phyloP scores from a whole-genome alignment of 2,888 invertebrate species.

The Cyclophora albipunctata region DNA sequence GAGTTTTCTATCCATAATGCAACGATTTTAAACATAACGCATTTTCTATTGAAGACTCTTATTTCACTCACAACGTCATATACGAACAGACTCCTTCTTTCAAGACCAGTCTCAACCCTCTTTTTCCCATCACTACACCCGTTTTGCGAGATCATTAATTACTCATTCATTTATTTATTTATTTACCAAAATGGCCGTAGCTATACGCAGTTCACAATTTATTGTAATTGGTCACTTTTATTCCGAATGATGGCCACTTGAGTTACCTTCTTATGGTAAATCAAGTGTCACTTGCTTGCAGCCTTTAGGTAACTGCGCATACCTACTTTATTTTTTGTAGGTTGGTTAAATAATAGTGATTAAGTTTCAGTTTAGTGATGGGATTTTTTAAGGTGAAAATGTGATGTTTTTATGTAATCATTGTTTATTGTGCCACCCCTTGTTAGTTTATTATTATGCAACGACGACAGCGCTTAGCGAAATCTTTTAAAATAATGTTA shows the following conservation, averaged over 20 bases:
- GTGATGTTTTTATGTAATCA: too few species aligned
- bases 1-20: too few species aligned
- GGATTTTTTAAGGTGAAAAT: neutral
- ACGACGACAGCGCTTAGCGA: too few species aligned
- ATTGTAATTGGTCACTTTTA: conserved; percentile 63
- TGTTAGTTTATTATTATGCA: too few species aligned
- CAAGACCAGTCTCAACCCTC: neutral
- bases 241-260: conserved; percentile 45
- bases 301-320: conserved; percentile 17
- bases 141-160: conserved; percentile 48
- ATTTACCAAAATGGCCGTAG: conserved; percentile 61
- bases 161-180: conserved; percentile 63
- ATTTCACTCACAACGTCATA: too few species aligned
- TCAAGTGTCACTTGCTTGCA: conserved; percentile 25
- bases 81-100: neutral
- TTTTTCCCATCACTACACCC: conserved; percentile 17
- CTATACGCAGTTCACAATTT: conserved; percentile 51
- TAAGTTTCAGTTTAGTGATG: conserved; percentile 7
- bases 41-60: too few species aligned
- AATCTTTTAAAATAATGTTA: too few species aligned
- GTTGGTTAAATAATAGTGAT: conserved; percentile 14
- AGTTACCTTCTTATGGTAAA: conserved; percentile 25
- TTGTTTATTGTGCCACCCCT: too few species aligned
- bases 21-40: too few species aligned
- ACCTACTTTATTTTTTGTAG: conserved; percentile 17